phyloP scores from a whole-genome alignment of 2,113 vertebrate genomes.

The Sylvia atricapilla region DNA sequence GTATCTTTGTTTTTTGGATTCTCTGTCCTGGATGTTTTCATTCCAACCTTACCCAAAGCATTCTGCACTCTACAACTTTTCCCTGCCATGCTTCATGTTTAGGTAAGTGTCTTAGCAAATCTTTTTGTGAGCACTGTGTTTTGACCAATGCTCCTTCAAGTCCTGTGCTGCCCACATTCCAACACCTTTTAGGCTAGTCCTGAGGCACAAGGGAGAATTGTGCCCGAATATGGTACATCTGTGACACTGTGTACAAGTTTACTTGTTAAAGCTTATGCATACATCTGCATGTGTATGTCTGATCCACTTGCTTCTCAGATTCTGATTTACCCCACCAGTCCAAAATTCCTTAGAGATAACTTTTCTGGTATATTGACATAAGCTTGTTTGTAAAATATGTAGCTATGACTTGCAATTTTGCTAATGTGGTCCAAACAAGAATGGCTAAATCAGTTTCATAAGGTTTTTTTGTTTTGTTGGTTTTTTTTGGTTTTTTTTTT shows the following conservation, averaged over 20 bases:
- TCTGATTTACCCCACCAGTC: not conserved
- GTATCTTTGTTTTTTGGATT: conserved; percentile 16
- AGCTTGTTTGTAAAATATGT: not conserved
- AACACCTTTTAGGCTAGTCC: not conserved
- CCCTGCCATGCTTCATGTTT: not conserved
- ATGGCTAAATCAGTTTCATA: not conserved
- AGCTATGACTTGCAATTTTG: not conserved
- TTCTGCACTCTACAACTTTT: not conserved
- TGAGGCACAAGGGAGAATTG: not conserved
- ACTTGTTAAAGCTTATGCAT: not conserved
- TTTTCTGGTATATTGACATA: not conserved
- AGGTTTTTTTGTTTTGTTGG: too few relatives aligned
- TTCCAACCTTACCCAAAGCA: not conserved
- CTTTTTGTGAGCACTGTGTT: not conserved
- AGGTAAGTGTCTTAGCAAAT: not conserved
- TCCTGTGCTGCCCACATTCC: not conserved
- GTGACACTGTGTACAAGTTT: not conserved
- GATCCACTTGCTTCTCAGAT: not conserved
- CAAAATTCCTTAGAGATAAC: not conserved
- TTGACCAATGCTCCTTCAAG: not conserved
- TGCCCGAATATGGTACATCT: not conserved
- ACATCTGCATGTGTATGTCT: not conserved
- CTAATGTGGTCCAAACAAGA: not conserved
- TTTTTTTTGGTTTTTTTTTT: too few relatives aligned
- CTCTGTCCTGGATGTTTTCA: not conserved